Evolutionary conservation across 2,797 vertebrate species (phyloP).

Genomic region (Coccyzus lansbergi): DNA sequence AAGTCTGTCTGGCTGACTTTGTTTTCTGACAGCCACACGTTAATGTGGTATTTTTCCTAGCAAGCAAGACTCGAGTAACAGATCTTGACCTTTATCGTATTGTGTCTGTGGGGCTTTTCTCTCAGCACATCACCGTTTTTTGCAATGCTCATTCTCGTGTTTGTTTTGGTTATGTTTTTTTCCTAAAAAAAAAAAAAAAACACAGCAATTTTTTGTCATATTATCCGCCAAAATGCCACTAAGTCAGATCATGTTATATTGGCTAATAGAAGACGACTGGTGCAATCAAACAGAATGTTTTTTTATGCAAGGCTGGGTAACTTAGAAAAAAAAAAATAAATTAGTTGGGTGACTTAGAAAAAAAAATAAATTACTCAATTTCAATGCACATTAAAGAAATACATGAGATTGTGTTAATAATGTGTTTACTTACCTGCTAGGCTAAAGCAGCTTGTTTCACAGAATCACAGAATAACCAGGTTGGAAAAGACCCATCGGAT

Average conservation of each 20-base stretch:
- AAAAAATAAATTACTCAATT: not conserved
- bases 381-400: not conserved
- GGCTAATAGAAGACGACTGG: not conserved
- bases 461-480: too few relatives aligned
- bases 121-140: not conserved
- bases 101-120: not conserved
- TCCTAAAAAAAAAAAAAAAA: slow-evolving; percentile 1
- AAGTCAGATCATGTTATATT: not conserved
- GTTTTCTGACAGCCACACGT: not conserved
- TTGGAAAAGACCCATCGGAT: too few relatives aligned
- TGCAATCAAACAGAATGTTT: not conserved
- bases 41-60: slow-evolving; percentile 15
- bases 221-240: slow-evolving; percentile 13
- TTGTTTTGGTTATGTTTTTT: not conserved
- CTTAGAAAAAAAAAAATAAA: too few relatives aligned
- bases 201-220: not conserved
- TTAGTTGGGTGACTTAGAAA: too few relatives aligned
- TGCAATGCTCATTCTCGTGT: not conserved
- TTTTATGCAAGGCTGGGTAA: not conserved
- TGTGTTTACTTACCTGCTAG: not conserved
- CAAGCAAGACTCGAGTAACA: slow-evolving; percentile 16
- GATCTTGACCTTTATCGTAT: slow-evolving; percentile 48
- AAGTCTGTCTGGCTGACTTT: not conserved
- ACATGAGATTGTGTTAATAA: not conserved
- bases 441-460: not conserved